phyloP scores from a whole-genome alignment of 1,140 invertebrate genomes.

The Sarcophaga peregrina region DNA sequence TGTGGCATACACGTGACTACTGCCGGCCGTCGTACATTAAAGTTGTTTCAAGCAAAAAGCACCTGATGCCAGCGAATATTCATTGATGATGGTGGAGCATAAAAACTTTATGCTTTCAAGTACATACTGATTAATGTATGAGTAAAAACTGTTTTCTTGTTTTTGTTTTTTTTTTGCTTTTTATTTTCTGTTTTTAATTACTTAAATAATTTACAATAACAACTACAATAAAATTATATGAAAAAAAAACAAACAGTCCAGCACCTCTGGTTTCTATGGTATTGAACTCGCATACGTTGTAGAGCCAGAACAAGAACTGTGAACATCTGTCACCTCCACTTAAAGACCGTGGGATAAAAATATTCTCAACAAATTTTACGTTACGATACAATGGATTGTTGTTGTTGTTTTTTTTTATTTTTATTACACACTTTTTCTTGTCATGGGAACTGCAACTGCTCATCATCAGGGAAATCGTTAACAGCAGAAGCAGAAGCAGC shows the following conservation, averaged over 20 bases:
- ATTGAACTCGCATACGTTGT: background rate
- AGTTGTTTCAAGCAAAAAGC: background rate
- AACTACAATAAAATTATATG: background rate
- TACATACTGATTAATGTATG: too few relatives aligned
- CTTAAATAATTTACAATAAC: background rate
- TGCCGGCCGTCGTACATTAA: background rate
- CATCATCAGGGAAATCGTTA: slow-evolving; percentile 48
- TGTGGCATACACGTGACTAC: slow-evolving; percentile 13
- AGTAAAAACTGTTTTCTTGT: too few relatives aligned
- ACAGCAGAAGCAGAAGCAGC: too few relatives aligned
- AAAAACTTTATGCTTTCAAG: background rate
- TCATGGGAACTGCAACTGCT: slow-evolving; percentile 66
- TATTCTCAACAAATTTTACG: slow-evolving; percentile 26
- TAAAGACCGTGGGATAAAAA: slow-evolving; percentile 41
- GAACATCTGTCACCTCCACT: slow-evolving; percentile 59
- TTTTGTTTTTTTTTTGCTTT: background rate
- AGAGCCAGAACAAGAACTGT: slow-evolving; percentile 52
- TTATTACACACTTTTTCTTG: slow-evolving; percentile 50
- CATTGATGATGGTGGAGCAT: background rate
- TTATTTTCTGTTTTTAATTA: background rate
- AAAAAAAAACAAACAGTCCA: background rate
- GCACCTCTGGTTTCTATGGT: background rate
- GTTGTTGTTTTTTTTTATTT: slow-evolving; percentile 48
- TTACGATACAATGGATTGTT: slow-evolving; percentile 11
- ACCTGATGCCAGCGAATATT: background rate